Conservation (phyloP, 2,888 invertebrate species). For the Asteroscopus sphinx region DNA sequence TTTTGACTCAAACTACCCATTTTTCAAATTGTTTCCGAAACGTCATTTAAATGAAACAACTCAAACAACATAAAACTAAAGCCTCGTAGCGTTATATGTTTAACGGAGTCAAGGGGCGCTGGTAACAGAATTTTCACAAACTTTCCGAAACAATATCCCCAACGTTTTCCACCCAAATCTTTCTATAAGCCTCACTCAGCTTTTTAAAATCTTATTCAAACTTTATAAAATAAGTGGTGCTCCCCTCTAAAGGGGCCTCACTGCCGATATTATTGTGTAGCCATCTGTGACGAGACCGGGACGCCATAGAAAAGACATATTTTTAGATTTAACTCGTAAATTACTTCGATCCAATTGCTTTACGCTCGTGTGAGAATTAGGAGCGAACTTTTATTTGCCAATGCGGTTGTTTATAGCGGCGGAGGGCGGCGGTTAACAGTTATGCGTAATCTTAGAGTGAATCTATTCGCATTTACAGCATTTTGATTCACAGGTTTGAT, state of each 20-base stretch:
- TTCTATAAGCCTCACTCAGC: constrained; percentile 76
- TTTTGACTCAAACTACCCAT: constrained; percentile 24
- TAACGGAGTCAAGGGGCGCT: constrained; percentile 48
- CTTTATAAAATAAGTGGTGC: constrained; percentile 87
- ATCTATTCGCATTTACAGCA: constrained; percentile 48
- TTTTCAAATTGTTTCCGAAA: constrained; percentile 37
- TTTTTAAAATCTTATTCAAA: constrained; percentile 90
- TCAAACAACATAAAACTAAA: constrained; percentile 54
- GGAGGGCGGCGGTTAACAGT: constrained; percentile 46
- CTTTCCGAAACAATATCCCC: constrained; percentile 68
- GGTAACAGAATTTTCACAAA: constrained; percentile 63
- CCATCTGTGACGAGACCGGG: constrained; percentile 86
- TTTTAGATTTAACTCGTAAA: constrained; percentile 89
- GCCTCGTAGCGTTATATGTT: constrained; percentile 42
- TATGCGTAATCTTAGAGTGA: constrained; percentile 42
- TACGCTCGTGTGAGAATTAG: constrained; percentile 88
- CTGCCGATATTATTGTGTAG: constrained; percentile 86
- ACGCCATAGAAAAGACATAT: constrained; percentile 87
- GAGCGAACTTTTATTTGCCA: constrained; percentile 80
- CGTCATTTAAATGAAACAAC: constrained; percentile 42
- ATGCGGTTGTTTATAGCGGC: constrained; percentile 78
- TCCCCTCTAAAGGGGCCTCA: constrained; percentile 79
- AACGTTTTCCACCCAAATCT: constrained; percentile 71
- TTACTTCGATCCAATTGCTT: constrained; percentile 88
- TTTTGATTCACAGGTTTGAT: constrained; percentile 42